Evolutionary conservation across 2,113 vertebrate species (phyloP).

Genomic region (Oreochromis spilurus): DNA sequence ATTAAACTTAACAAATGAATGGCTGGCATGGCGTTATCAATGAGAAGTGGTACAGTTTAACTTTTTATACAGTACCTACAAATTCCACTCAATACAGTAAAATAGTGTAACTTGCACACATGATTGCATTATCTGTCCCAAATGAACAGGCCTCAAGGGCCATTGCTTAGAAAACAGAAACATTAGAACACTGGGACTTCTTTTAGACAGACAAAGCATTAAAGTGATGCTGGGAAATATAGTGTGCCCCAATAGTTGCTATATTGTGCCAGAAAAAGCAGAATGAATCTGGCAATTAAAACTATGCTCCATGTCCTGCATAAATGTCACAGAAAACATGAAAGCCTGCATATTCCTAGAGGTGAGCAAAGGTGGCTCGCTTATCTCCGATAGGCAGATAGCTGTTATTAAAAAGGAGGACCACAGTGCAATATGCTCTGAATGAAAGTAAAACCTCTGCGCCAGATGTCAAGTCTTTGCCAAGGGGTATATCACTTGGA

Average conservation of each 20-base stretch:
- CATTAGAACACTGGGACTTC: neutral
- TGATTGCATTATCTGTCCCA: neutral
- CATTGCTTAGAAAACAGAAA: neutral
- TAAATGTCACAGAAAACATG: conserved; percentile 41
- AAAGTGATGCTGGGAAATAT: neutral
- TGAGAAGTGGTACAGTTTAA: neutral
- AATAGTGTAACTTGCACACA: neutral
- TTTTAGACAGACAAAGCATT: neutral
- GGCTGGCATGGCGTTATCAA: neutral
- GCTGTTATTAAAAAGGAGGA: conserved; percentile 4
- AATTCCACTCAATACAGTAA: neutral
- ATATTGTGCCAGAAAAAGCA: conserved; percentile 11
- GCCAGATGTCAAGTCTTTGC: neutral
- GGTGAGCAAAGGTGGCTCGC: neutral
- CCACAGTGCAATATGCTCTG: neutral
- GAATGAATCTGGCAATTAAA: conserved; percentile 43
- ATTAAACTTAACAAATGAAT: neutral
- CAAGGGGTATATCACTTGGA: neutral
- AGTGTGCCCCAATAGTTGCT: neutral
- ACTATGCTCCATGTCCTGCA: neutral
- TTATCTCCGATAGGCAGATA: neutral
- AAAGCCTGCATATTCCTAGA: neutral
- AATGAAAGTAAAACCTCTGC: neutral
- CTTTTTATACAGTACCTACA: neutral
- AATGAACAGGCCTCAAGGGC: neutral